phyloP scores from a whole-genome alignment of 2,113 vertebrate species.

The Pelobates fuscus region DNA sequence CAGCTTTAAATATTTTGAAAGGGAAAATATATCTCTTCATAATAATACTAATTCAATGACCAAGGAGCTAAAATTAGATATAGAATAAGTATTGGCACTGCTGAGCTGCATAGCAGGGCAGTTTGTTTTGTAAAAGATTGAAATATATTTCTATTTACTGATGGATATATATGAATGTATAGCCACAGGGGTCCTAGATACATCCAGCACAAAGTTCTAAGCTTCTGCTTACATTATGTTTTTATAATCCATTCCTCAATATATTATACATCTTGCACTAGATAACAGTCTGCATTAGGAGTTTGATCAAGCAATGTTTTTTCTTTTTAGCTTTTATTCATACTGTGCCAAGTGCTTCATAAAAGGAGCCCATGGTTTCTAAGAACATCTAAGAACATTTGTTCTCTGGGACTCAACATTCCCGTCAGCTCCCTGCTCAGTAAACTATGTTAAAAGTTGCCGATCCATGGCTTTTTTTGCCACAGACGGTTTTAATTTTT shows the following conservation, averaged over 20 bases:
- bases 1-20: too few relatives aligned
- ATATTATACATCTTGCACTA: background rate
- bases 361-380: slow-evolving; percentile 27
- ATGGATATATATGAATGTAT: background rate
- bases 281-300: slow-evolving; percentile 4
- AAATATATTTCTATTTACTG: background rate
- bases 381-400: slow-evolving; percentile 34
- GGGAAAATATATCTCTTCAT: too few relatives aligned
- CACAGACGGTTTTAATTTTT: slow-evolving; percentile 9
- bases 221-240: too few relatives aligned
- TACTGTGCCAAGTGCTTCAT: slow-evolving; percentile 30
- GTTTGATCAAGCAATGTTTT: slow-evolving; percentile 19
- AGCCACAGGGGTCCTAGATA: too few relatives aligned
- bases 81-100: too few relatives aligned
- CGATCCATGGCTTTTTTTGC: slow-evolving; percentile 18
- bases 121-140: too few relatives aligned
- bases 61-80: too few relatives aligned
- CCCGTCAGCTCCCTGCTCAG: background rate
- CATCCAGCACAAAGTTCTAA: too few relatives aligned
- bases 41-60: too few relatives aligned
- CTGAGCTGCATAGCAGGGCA: too few relatives aligned
- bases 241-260: background rate
- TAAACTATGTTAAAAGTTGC: slow-evolving; percentile 17
- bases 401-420: slow-evolving; percentile 9
- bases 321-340: slow-evolving; percentile 15